Conservation (phyloP, 2,797 vertebrate species). For the Tinamus major region DNA sequence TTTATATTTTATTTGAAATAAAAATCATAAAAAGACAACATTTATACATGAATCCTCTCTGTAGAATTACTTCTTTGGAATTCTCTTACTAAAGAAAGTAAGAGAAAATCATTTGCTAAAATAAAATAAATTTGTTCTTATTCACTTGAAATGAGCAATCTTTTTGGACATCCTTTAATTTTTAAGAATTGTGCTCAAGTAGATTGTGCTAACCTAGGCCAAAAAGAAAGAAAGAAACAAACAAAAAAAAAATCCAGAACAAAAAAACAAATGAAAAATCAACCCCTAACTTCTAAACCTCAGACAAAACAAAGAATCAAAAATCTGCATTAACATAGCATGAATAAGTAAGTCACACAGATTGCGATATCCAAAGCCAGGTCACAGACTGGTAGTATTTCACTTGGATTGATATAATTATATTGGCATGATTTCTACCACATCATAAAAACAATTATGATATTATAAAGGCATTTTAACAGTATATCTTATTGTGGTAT, state of each 20-base stretch:
- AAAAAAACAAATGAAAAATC: neutral
- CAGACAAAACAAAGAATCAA: neutral
- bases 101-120: neutral
- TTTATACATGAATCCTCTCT: neutral
- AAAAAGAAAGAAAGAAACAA: neutral
- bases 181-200: neutral
- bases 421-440: neutral
- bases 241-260: neutral
- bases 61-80: neutral
- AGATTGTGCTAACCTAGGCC: neutral
- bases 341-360: neutral
- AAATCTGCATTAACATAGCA: neutral
- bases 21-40: neutral
- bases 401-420: neutral
- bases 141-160: neutral
- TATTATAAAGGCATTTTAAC: neutral
- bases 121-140: neutral
- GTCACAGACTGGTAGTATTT: neutral
- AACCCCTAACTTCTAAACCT: too few species aligned
- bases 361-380: neutral
- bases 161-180: neutral
- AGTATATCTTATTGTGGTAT: neutral
- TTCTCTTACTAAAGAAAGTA: neutral
- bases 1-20: neutral
- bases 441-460: neutral